Evolutionary conservation across 2,797 vertebrate genomes (phyloP).

Genomic region (Leptodactylus fallax): DNA sequence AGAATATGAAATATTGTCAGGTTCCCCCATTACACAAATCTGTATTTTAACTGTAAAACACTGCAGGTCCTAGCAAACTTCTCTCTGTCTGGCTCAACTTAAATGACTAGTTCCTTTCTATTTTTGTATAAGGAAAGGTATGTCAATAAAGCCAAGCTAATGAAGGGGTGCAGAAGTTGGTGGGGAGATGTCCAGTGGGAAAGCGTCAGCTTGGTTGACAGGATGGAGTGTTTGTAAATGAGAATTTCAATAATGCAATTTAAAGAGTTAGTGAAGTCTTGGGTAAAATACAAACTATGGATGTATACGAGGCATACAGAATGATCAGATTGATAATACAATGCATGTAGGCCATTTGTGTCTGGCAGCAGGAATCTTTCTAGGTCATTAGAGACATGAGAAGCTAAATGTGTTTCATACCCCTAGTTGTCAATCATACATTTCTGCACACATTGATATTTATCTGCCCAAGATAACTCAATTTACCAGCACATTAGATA

Average conservation of each 20-base stretch:
- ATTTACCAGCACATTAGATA: not conserved
- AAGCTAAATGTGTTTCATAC: not conserved
- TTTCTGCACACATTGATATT: no score
- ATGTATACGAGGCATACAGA: not conserved
- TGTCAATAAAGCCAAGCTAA: no score
- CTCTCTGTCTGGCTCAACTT: no score
- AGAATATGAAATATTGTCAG: no score
- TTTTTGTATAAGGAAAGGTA: no score
- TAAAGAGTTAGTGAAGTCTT: not conserved
- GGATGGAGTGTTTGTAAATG: not conserved
- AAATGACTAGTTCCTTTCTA: no score
- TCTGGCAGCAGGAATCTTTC: not conserved
- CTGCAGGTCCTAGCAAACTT: no score
- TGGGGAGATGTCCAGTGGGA: no score
- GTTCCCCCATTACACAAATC: no score
- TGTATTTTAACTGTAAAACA: no score
- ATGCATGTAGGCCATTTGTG: not conserved
- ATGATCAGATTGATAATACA: not conserved
- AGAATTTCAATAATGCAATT: not conserved
- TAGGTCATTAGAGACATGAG: not conserved
- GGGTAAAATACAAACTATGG: not conserved
- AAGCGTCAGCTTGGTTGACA: no score
- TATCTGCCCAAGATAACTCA: not conserved
- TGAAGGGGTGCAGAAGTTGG: no score
- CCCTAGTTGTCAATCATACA: not conserved